Base-by-base conservation (phyloP, 92 coral and sea anemone species). In the Anthopleura xanthogrammica region DNA sequence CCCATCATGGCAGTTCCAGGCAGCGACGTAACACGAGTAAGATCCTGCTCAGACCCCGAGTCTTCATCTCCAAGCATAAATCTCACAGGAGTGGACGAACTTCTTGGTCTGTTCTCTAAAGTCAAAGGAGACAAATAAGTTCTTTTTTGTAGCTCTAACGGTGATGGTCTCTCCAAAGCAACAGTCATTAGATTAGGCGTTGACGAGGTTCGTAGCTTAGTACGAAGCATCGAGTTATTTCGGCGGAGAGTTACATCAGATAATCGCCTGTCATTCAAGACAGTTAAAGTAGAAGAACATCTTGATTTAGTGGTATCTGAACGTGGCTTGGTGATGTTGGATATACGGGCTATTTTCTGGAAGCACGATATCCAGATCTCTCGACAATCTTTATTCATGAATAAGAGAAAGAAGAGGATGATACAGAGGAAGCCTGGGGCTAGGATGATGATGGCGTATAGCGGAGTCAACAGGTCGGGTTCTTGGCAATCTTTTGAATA, bases 351-450 rank as follows among this genome's bases (percentile, higher is more conserved):
- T 11, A 80, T 48, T n/a, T 82, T 82, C 39, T 80, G 66, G 75
- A 92, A 85, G 77, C 88, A 90, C 0, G 85, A 86, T 46, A 52
- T 84, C 99, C 99, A 96, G 41, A 94, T 86, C 52, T 89, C 80
- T 4, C 99, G 96, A 57, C 98, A 88, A 54, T 96, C 99, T 89
- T 89, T 96, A 95, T 96, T 96, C 93, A 80, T 89, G 74, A 96
- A 87, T 16, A 96, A 89, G 16, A 94, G 86, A 56, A 86, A 91
- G 86, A 96, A 96, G 88, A 94, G 90, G 42, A 90, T 54, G 55
- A 96, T 81, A 46, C 99, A 94, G n/a, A 90, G 89, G 83, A 96
- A 88, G 5, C 99, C 98, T 29, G 99, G 99, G 23, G 96, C 92
- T 66, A 92, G 84, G 12, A 92, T 80, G 55, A 81, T 88, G 60